Evolutionary conservation across 2,888 invertebrate species (phyloP), one percentile per base, ranked within the genome.

Genomic region (Podabrus alpinus): DNA sequence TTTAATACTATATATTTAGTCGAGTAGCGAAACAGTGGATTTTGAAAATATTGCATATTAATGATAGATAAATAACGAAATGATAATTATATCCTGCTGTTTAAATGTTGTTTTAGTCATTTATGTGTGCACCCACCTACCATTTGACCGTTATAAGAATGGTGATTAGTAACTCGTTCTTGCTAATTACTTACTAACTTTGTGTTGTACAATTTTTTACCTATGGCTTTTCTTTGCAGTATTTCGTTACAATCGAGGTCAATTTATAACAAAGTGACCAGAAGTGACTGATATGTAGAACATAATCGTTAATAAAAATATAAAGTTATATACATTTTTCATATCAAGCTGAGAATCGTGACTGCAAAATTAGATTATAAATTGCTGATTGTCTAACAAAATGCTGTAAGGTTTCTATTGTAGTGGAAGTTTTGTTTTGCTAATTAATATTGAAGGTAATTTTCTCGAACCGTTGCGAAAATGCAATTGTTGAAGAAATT

Each of bases 71-170:
- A 69, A 66, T n/a, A 62, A 59, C 25, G 66, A 59, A 68, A 71
- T 66, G 17, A 71, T 71, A 71, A 71, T 68, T 74, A 67, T 68
- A 66, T 24, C 74, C 74, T 68, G 74, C 74, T 74, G 74, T 66
- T 74, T 59, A 70, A 70, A 71, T 70, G 74, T 74, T 74, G 66
- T 73, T 66, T 66, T 61, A 70, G 60, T 68, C 62, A 61, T 71
- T 70, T 16, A 67, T 59, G 71, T 71, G 71, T 68, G 68, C 68
- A 66, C 74, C 62, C 74, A 71, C 74, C 74, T 66, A 74, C 71
- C 45, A 74, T 69, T 68, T 66, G 64, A 73, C 73, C 73, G 72
- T 59, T 24, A 67, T 60, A 59, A 66, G 15, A 64, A 29, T 66
- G 24, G 67, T 71, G 71, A 60, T 71, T 59, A 19, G 64, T 29